Evolutionary conservation across 1,140 invertebrate species (phyloP), one percentile per base, ranked within the genome.

Genomic region (Drosophila truncata): DNA sequence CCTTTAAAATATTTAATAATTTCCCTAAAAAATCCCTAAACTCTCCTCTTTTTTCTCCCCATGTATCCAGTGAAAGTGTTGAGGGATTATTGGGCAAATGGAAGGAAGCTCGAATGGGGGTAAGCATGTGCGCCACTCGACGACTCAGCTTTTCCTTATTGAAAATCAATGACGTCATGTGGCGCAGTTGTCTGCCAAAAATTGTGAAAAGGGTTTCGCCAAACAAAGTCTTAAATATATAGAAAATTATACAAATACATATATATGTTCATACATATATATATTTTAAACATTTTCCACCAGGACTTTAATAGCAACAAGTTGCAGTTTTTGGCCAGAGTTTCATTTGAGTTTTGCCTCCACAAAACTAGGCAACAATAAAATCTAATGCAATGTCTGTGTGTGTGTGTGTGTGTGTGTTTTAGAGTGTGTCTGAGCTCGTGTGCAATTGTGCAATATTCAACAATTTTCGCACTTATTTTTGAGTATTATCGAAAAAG

Each of bases 401-500:
- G n/a, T 52, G 7, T 33, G 29, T 58, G 52, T 23, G 1, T 20
- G n/a, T 14, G 39, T 44, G 35, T 29, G 10, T n/a, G 11, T 59
- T 10, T 42, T 5, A 20, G 20, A 47, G n/a, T 37, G 23, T 64
- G n/a, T 63, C 49, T 54, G 49, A 25, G 25, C 25, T 33, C 31
- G 7, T 73, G 58, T 66, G 64, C 72, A 47, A 64, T 76, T 76
- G 69, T 80, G 71, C 77, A 83, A 70, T 80, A 77, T 69, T 79
- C 69, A 50, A 65, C 67, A 78, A 85, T 85, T 88, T 82, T 88
- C 85, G 85, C 85, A 90, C 81, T 88, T 88, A 90, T 90, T 88
- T 88, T 90, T 91, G 85, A 88, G 85, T 88, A 88, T 88, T 88
- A 88, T 88, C 85, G 85, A 90, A 90, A 88, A 88, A 88, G 85